A percentile compares a stretch with the other conserved stretches of the same genome.
Evolutionary conservation across 1,140 invertebrate genomes (phyloP).

Genomic region (Ptiloglossa arizonensis): DNA sequence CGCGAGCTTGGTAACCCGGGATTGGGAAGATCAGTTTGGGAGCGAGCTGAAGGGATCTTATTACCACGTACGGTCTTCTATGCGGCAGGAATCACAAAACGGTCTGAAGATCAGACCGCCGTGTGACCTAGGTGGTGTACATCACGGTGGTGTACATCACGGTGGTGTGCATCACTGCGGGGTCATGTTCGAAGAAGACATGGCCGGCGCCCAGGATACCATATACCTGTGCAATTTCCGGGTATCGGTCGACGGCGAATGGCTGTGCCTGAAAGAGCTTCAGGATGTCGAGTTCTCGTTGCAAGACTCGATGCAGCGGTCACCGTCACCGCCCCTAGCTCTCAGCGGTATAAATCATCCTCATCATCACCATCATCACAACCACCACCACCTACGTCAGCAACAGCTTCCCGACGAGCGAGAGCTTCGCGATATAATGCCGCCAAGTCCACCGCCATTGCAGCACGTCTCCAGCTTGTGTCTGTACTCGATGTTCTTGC

Average conservation of each 20-base stretch:
- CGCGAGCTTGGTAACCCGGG: no score
- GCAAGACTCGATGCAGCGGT: slow-evolving; percentile 85
- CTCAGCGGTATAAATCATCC: slow-evolving; percentile 76
- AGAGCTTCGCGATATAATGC: slow-evolving; percentile 78
- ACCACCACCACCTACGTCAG: slow-evolving; percentile 49
- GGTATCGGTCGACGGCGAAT: slow-evolving; percentile 97
- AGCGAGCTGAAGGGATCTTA: slow-evolving; percentile 10
- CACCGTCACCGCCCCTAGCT: slow-evolving; percentile 81
- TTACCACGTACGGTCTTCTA: slow-evolving; percentile 66
- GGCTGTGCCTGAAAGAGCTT: slow-evolving; percentile 97
- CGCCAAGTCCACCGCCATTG: slow-evolving; percentile 77
- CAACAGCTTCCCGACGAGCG: slow-evolving; percentile 67
- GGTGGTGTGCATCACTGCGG: slow-evolving; percentile 76
- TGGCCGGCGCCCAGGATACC: slow-evolving; percentile 95
- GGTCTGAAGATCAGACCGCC: slow-evolving; percentile 74
- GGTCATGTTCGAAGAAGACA: slow-evolving; percentile 84
- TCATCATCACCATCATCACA: slow-evolving; percentile 52
- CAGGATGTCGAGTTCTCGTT: slow-evolving; percentile 92
- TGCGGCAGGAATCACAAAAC: slow-evolving; percentile 76
- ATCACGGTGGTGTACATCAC: slow-evolving; percentile 76
- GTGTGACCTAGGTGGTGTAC: slow-evolving; percentile 76
- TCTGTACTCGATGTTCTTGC: slow-evolving; percentile 75
- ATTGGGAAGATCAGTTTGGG: background rate
- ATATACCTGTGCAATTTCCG: slow-evolving; percentile 98
- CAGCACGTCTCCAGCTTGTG: slow-evolving; percentile 81